A percentile compares a stretch with the other conserved stretches of the same genome.
Evolutionary conservation across 2,797 vertebrate genomes (phyloP).

Genomic region (Typhlichthys subterraneus): DNA sequence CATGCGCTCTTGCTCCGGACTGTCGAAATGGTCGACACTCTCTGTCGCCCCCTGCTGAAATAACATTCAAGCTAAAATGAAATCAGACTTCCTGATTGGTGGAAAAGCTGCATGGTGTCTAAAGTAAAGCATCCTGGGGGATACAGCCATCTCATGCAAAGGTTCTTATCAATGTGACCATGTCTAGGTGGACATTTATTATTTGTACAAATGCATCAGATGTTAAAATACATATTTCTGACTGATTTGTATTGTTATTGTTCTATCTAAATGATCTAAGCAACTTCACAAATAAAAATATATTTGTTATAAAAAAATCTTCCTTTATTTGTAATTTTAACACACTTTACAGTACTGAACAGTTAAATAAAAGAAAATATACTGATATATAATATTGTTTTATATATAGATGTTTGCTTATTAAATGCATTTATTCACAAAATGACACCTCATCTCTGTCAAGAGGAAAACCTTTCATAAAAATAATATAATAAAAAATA

Average conservation of each 20-base stretch:
- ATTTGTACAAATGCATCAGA: background rate
- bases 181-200: background rate
- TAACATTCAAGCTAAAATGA: constrained; percentile 11
- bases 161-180: background rate
- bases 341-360: constrained; percentile 88
- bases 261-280: no score
- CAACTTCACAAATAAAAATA: constrained; percentile 32
- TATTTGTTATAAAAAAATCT: constrained; percentile 81
- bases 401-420: constrained; percentile 85
- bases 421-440: constrained; percentile 88
- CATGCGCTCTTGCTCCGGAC: constrained; percentile 23
- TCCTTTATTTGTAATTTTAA: constrained; percentile 86
- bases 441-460: constrained; percentile 84
- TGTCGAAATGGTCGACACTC: fast-evolving
- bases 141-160: constrained; percentile 63
- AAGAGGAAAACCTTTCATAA: constrained; percentile 84
- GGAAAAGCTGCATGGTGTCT: background rate
- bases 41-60: background rate
- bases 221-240: no score
- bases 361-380: constrained; percentile 87
- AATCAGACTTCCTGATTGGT: constrained; percentile 42
- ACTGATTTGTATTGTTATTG: no score
- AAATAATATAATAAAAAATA: constrained; percentile 90
- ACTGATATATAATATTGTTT: constrained; percentile 83
- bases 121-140: constrained; percentile 31